Conservation (phyloP, 2,113 vertebrate species). For the Antigone vipio region DNA sequence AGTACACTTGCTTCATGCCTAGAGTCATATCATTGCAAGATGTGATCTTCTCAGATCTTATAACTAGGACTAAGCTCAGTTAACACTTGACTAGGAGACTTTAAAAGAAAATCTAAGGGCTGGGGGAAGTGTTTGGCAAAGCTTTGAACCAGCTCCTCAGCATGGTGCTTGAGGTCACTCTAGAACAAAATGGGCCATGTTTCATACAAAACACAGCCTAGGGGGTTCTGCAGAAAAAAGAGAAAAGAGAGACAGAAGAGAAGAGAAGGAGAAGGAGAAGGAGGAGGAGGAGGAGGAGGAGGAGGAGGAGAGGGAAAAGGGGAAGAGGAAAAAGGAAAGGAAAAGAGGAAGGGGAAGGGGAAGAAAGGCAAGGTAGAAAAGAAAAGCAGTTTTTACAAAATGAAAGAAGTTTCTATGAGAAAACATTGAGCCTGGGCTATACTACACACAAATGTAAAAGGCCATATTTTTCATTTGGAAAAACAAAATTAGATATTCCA, state of each 20-base stretch:
- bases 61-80: background rate
- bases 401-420: background rate
- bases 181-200: background rate
- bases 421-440: background rate
- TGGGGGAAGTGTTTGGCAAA: background rate
- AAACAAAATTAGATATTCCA: background rate
- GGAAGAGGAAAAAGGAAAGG: no score
- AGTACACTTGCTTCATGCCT: conserved; percentile 1
- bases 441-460: background rate
- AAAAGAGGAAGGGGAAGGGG: background rate
- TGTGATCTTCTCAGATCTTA: conserved; percentile 5
- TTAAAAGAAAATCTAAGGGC: background rate
- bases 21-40: background rate
- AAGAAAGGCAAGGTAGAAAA: background rate
- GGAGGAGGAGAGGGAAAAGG: no score
- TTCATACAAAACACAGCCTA: background rate
- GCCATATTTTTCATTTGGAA: background rate
- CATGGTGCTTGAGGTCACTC: background rate
- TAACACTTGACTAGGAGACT: background rate
- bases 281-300: accelerated
- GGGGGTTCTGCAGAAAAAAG: background rate
- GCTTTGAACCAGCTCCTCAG: background rate
- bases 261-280: no score
- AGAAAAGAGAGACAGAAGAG: no score
- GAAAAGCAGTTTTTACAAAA: background rate